phyloP scores from a whole-genome alignment of 2,113 vertebrate genomes.

The Dicaeum eximium region DNA sequence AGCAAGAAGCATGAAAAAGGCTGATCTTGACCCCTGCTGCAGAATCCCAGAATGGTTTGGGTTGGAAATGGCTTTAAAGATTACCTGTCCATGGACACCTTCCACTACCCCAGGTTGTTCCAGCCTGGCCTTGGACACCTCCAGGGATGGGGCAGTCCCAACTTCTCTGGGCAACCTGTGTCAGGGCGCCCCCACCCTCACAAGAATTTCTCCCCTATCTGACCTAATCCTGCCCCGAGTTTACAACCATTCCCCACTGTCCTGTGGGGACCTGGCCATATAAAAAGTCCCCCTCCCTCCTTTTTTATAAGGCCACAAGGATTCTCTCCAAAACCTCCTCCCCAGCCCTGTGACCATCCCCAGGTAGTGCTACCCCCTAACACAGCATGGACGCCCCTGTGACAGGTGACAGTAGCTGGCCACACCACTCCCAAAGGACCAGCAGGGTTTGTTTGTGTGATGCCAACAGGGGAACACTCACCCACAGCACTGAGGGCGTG shows the following conservation, averaged over 20 bases:
- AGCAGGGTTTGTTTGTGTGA: background rate
- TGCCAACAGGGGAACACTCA: background rate
- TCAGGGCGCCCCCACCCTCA: background rate
- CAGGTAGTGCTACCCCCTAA: rapidly evolving
- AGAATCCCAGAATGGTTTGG: background rate
- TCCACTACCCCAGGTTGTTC: background rate
- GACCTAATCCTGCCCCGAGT: background rate
- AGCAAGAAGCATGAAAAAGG: background rate
- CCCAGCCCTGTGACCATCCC: background rate
- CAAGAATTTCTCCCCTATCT: background rate
- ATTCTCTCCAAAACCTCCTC: background rate
- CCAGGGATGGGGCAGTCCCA: background rate
- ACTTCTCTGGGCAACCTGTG: background rate
- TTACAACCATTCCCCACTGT: background rate
- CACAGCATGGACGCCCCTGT: rapidly evolving
- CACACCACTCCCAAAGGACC: rapidly evolving
- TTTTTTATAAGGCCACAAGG: background rate
- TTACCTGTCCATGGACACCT: background rate
- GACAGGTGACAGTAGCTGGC: background rate
- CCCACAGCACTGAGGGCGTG: conserved; percentile 87
- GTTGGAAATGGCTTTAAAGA: background rate
- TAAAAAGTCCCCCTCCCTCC: background rate
- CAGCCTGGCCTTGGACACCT: background rate
- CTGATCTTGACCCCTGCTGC: background rate
- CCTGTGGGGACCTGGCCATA: background rate